These are phyloP conservation scores for Sialis fuliginosa DNA, from an alignment of 2,888 invertebrate species.

Conservation along the genomic window DNA sequence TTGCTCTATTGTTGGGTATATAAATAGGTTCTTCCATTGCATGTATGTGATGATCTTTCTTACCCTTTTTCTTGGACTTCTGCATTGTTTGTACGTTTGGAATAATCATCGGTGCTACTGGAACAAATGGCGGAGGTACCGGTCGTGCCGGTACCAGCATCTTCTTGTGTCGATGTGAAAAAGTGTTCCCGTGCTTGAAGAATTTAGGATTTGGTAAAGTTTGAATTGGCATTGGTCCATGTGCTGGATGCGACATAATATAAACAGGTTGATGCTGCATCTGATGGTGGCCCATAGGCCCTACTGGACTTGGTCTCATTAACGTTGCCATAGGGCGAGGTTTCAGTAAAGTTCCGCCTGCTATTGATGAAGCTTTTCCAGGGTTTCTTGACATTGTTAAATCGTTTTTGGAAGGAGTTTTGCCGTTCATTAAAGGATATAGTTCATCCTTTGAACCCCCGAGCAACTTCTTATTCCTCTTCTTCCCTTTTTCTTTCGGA, in stretches of 20 bases:
- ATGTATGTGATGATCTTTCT: slow-evolving; percentile 27
- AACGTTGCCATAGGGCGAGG: slow-evolving; percentile 24
- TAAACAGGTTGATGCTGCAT: slow-evolving; percentile 23
- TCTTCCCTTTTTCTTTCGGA: slow-evolving; percentile 48
- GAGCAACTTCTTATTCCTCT: slow-evolving; percentile 36
- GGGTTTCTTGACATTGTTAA: slow-evolving; percentile 19
- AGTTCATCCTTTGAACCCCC: slow-evolving; percentile 39
- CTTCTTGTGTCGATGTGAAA: slow-evolving; percentile 34
- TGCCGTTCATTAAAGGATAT: slow-evolving; percentile 36
- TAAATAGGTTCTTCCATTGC: slow-evolving; percentile 41
- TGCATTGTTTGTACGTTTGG: slow-evolving; percentile 31
- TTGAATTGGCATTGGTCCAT: slow-evolving; percentile 16
- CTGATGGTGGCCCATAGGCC: slow-evolving; percentile 24
- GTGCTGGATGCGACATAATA: slow-evolving; percentile 22
- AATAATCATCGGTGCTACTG: slow-evolving; percentile 26
- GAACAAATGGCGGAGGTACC: slow-evolving; percentile 23
- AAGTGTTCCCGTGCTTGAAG: slow-evolving; percentile 27
- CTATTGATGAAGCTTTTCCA: slow-evolving; percentile 16
- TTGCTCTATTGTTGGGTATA: slow-evolving; percentile 33
- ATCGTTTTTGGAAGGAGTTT: slow-evolving; percentile 18
- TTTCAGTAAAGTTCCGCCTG: slow-evolving; percentile 26
- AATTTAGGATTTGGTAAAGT: slow-evolving; percentile 27
- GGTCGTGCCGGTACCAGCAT: slow-evolving; percentile 38
- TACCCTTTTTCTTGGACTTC: slow-evolving; percentile 36
- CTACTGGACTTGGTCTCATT: slow-evolving; percentile 29